Evolutionary conservation across 2,888 invertebrate genomes (phyloP).

Genomic region (Suillia variegata): DNA sequence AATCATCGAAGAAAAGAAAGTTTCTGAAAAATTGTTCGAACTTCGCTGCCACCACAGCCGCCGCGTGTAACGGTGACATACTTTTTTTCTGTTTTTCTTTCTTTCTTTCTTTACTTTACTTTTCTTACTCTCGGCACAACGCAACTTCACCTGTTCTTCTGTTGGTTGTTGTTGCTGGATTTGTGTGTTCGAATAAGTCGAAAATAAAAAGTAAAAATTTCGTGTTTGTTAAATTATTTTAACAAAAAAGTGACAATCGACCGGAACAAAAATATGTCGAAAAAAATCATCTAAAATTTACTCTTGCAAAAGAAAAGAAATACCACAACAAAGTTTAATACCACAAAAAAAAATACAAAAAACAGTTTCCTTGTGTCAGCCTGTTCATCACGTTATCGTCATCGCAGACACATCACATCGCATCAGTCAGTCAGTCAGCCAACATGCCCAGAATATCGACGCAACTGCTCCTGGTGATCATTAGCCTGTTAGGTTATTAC

Average conservation of each 20-base stretch:
- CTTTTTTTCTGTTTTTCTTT: no score
- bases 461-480: slow-evolving; percentile 37
- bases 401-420: no score
- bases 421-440: no score
- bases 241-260: not conserved
- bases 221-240: not conserved
- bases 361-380: no score
- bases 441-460: slow-evolving; percentile 33
- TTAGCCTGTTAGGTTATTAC: slow-evolving; percentile 40
- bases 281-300: no score
- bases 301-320: not conserved
- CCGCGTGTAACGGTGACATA: slow-evolving; percentile 41
- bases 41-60: not conserved
- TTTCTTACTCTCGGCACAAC: slow-evolving; percentile 13
- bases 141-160: slow-evolving; percentile 30
- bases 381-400: no score
- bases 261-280: no score
- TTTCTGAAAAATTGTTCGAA: not conserved
- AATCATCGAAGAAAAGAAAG: no score
- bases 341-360: slow-evolving; percentile 1
- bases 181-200: no score
- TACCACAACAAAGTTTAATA: not conserved
- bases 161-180: not conserved
- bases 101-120: slow-evolving; percentile 11
- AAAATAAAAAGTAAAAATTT: not conserved